Conservation (phyloP, 2,797 vertebrate genomes). For the Hirundo rustica region DNA sequence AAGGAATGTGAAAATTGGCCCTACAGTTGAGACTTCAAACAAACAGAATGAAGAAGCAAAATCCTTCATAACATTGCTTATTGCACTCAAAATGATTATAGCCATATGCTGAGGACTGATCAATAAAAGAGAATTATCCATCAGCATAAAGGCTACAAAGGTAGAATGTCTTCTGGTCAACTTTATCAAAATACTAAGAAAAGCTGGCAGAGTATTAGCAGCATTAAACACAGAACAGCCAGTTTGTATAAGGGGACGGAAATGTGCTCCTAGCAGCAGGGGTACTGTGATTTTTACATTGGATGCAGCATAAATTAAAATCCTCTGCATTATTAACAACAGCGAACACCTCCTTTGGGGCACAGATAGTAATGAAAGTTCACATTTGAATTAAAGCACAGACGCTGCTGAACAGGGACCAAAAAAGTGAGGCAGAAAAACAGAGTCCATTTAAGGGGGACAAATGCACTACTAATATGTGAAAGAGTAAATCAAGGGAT, state of each 20-base stretch:
- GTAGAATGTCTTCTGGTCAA: slow-evolving; percentile 50
- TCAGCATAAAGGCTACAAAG: slow-evolving; percentile 11
- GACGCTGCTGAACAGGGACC: not conserved
- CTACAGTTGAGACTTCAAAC: slow-evolving; percentile 66
- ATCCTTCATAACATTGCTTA: slow-evolving; percentile 26
- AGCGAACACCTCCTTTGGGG: slow-evolving; percentile 1
- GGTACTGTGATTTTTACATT: slow-evolving; percentile 15
- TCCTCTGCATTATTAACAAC: slow-evolving; percentile 56
- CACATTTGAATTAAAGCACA: slow-evolving; percentile 32
- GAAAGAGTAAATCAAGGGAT: not conserved
- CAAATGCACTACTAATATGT: not conserved
- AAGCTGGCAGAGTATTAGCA: not conserved
- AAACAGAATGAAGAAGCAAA: slow-evolving; percentile 56
- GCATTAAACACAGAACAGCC: not conserved
- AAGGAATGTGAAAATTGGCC: slow-evolving; percentile 69
- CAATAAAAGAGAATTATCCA: slow-evolving; percentile 53
- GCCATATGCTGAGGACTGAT: not conserved
- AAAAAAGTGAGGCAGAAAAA: not conserved
- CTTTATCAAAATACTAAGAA: slow-evolving; percentile 13
- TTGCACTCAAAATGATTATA: slow-evolving; percentile 36
- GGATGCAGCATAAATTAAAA: slow-evolving; percentile 55
- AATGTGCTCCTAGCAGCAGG: slow-evolving; percentile 1
- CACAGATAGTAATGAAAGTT: slow-evolving; percentile 39
- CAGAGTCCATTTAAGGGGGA: not conserved
- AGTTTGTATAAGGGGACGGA: not conserved